A percentile compares a stretch with the other conserved stretches of the same genome.
phyloP scores from a whole-genome alignment of 64 coral and sea anemone species.

The Montipora sp. region DNA sequence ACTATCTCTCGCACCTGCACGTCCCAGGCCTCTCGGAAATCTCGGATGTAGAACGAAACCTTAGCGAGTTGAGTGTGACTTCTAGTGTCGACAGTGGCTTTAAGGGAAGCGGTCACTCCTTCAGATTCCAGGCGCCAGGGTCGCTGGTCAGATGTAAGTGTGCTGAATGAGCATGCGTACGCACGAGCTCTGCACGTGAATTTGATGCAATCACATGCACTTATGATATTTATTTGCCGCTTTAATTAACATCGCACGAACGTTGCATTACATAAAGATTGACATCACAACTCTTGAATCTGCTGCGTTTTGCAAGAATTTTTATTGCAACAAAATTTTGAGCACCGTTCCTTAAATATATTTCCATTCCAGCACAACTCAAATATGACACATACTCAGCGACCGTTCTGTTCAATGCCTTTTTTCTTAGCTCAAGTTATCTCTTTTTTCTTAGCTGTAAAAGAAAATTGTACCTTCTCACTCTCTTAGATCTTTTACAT shows the following conservation, averaged over 20 bases:
- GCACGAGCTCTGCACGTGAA: constrained; percentile 30
- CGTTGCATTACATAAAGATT: not conserved
- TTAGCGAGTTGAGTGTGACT: constrained; percentile 70
- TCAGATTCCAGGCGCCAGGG: constrained; percentile 31
- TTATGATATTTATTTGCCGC: not conserved
- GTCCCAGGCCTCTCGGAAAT: constrained; percentile 43
- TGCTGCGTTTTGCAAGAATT: not conserved
- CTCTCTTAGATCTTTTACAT: no score
- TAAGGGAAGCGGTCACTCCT: constrained; percentile 63
- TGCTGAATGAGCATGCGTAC: constrained; percentile 24
- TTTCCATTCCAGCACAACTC: no score
- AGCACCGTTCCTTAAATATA: not conserved
- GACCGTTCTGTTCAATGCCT: no score
- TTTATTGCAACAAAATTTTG: not conserved
- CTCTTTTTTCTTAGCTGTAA: no score
- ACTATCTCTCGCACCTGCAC: constrained; percentile 63
- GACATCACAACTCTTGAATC: not conserved
- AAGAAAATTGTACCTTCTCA: no score
- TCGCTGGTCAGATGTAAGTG: constrained; percentile 53
- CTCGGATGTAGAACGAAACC: constrained; percentile 48
- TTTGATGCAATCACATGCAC: not conserved
- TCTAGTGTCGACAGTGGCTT: constrained; percentile 75
- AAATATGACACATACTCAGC: no score
- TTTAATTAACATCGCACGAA: not conserved
- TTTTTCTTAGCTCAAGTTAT: no score